Evolutionary conservation across 2,797 vertebrate species (phyloP), one percentile per base, ranked within the genome.

Genomic region (Acipenser oxyrinchus): DNA sequence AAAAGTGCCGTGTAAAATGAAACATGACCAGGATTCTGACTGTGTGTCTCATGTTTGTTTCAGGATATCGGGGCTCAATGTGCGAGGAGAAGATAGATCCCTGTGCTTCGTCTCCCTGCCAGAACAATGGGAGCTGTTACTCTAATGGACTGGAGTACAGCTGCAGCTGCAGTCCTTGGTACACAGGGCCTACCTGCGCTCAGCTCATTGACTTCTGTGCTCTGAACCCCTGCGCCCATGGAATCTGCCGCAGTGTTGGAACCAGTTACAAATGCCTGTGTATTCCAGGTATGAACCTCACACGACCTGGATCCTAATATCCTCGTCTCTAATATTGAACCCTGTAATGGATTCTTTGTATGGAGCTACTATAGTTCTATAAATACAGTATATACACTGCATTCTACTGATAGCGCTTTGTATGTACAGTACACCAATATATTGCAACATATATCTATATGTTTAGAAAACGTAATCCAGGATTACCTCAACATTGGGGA

Each of bases 251-350:
- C 82, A 96, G 94, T 0, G 86, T 95, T 76, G 94, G 95, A 60
- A 97, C 94, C 76, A 97, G 95, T 86, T 99, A 98, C 81, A 94
- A 96, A 77, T 99, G 96, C 75, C 90, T 99, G 73, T 98, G 96
- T 57, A 90, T 93, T 67, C 95, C 96, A 85, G 96, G 96, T 98
- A 73, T 82, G 90, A 84, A 75, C 65, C 48, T 67, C 55, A 13
- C 37, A 48, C 62, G 9, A 53, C 11, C 2, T 12, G 37, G 37
- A 37, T 37, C 37, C 37, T 37, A 37, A 5, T 37, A 37, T 37
- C 37, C 37, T 4, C 37, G 4, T 37, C 37, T 37, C 4, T 37
- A 37, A 37, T 5, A 37, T 37, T 4, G 37, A 37, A 37, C 37
- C 5, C 37, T 37, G 37, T 37, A 37, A 37, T 37, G 37, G 37